phyloP scores from a whole-genome alignment of 2,797 vertebrate species.

The Chelon auratus region DNA sequence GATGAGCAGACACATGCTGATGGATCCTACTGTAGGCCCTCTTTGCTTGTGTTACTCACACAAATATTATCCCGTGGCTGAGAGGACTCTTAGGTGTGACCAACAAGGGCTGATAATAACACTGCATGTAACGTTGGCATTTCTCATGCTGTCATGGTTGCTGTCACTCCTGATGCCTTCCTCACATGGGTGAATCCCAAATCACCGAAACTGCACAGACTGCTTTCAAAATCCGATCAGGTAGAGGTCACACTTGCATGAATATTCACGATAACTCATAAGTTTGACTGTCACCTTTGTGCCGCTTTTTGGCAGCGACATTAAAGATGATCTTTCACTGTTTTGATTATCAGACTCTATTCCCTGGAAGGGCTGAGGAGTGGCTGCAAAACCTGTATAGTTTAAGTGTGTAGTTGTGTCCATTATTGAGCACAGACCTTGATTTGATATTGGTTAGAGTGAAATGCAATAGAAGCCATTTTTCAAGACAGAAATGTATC shows the following conservation, averaged over 20 bases:
- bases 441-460: too few species aligned
- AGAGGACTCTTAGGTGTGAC: neutral
- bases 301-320: neutral
- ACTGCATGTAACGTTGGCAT: neutral
- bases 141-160: slow-evolving; percentile 5
- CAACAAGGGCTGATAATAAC: slow-evolving; percentile 11
- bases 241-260: slow-evolving; percentile 12
- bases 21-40: neutral
- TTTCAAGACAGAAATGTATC: too few species aligned
- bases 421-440: too few species aligned
- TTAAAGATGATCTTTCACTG: neutral
- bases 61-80: neutral
- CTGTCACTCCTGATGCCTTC: slow-evolving; percentile 4
- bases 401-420: neutral
- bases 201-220: neutral
- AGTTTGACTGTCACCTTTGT: slow-evolving; percentile 7
- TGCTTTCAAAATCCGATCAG: slow-evolving; percentile 18
- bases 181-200: neutral
- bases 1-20: too few species aligned
- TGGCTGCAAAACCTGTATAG: neutral
- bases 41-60: neutral
- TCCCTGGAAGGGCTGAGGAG: neutral
- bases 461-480: too few species aligned
- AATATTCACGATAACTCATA: slow-evolving; percentile 23
- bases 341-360: slow-evolving; percentile 7